Evolutionary conservation across 2,797 vertebrate genomes (phyloP), one percentile per base, ranked within the genome.

Genomic region (Podarcis siculus): DNA sequence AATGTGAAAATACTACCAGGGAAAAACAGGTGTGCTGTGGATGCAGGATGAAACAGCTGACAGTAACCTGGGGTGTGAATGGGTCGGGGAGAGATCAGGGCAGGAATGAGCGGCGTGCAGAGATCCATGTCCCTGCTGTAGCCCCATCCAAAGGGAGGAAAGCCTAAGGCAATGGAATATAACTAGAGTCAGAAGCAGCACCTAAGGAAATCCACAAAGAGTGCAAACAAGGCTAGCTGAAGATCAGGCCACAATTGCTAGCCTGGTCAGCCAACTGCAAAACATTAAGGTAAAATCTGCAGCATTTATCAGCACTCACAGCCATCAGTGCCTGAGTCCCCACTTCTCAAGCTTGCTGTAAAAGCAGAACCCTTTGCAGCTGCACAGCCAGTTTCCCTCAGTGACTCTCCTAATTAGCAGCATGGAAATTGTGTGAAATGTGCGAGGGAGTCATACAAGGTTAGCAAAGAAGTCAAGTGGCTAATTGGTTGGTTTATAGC

Each of bases 401-500:
- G 66, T 72, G 73, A 55, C 58, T 79, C 75, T 64, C 87, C 92
- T 95, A 19, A 15, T 94, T 94, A 95, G 85, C 1, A 0, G 87
- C 27, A 30, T 49, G 2, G 1, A 89, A 93, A 90, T 0, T 3
- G 91, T 5, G 0, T 79, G 91, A 91, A 86, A 92, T 90, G 88
- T 49, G 39, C 0, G 0, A 83, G 82, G 85, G 82, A 73, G 87
- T 86, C 88, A 25, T 13, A 1, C 81, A 87, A 94, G 90, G 82
- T 4, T 89, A 90, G 73, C 89, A 80, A 94, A 84, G 69, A 85
- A 92, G 90, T 94, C 91, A 42, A 92, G 91, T 88, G 90, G 87
- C 81, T 94, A 93, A 94, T 95, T 94, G 94, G 90, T 82, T 87
- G 88, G 75, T 89, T 89, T 87, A 92, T 83, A 79, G 85, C 76